These are phyloP conservation scores for Lycia hirtaria DNA, from an alignment of 2,888 invertebrate genomes.

Conservation along the genomic window DNA sequence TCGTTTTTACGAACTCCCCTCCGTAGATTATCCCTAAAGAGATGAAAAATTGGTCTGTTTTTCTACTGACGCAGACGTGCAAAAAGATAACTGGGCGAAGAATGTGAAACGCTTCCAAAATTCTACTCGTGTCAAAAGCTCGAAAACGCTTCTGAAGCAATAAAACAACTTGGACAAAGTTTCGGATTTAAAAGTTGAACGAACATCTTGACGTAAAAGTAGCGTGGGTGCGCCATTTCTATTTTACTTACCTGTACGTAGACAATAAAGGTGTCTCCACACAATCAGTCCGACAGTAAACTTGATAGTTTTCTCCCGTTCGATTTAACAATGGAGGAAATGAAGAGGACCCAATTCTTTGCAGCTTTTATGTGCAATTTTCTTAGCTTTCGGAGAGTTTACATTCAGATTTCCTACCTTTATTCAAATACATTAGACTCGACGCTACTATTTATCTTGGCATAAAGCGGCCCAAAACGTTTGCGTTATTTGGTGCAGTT, in stretches of 20 bases:
- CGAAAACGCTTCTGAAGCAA: constrained; percentile 55
- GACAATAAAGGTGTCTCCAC: constrained; percentile 80
- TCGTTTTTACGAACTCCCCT: constrained; percentile 45
- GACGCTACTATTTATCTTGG: constrained; percentile 74
- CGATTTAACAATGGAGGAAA: constrained; percentile 82
- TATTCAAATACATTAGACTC: constrained; percentile 73
- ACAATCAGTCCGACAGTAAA: constrained; percentile 77
- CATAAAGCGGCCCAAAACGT: constrained; percentile 62
- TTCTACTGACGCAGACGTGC: constrained; percentile 35
- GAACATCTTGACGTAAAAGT: constrained; percentile 72
- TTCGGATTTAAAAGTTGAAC: constrained; percentile 73
- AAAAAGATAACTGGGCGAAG: constrained; percentile 39
- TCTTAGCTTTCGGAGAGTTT: constrained; percentile 76
- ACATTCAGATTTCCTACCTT: constrained; percentile 71
- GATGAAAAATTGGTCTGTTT: constrained; percentile 38
- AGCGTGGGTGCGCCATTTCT: constrained; percentile 69
- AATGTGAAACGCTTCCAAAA: constrained; percentile 47
- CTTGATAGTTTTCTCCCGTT: constrained; percentile 81
- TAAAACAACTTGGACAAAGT: constrained; percentile 62
- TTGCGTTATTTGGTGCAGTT: constrained; percentile 64
- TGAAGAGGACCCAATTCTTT: constrained; percentile 80
- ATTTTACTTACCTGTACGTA: constrained; percentile 79
- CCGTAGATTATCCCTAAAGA: constrained; percentile 34
- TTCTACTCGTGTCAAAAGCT: constrained; percentile 55
- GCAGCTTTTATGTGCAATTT: constrained; percentile 75